These are phyloP conservation scores for Stegodyphus mimosarum DNA, from an alignment of 1,140 invertebrate species.

Conservation along the genomic window DNA sequence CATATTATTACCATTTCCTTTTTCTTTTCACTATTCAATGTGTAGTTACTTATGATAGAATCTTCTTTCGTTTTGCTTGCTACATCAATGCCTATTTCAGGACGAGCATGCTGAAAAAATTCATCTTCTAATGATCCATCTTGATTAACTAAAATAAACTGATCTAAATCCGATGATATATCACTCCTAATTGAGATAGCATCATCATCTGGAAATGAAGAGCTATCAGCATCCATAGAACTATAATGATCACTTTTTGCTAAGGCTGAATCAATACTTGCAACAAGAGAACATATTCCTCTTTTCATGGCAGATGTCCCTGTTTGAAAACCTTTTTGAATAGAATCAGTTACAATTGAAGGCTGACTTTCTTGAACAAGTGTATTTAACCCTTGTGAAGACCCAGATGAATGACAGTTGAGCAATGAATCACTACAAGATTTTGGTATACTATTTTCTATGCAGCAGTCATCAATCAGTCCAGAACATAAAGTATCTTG, in stretches of 20 bases:
- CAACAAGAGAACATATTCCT: conserved; percentile 81
- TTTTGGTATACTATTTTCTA: conserved; percentile 48
- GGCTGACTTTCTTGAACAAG: conserved; percentile 37
- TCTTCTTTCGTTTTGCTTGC: conserved; percentile 88
- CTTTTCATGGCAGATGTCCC: conserved; percentile 74
- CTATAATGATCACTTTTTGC: conserved; percentile 66
- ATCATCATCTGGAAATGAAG: conserved; percentile 71
- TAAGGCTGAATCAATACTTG: conserved; percentile 82
- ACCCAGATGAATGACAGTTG: conserved; percentile 52
- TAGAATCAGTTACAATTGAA: conserved; percentile 39
- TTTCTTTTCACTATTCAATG: conserved; percentile 60
- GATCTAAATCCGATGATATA: conserved; percentile 69
- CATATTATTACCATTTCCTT: conserved; percentile 54
- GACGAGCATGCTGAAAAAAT: conserved; percentile 56
- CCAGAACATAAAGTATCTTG: conserved; percentile 30
- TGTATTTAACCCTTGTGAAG: conserved; percentile 44
- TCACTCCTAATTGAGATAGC: conserved; percentile 70
- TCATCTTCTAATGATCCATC: conserved; percentile 64
- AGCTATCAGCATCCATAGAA: conserved; percentile 59
- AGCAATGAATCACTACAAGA: conserved; percentile 59
- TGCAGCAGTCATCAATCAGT: conserved; percentile 36
- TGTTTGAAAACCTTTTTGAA: conserved; percentile 56
- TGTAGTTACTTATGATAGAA: conserved; percentile 57
- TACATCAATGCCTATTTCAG: conserved; percentile 73
- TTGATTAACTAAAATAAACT: conserved; percentile 68